Evolutionary conservation across 2,888 invertebrate genomes (phyloP).

Genomic region (Agrotis puta): DNA sequence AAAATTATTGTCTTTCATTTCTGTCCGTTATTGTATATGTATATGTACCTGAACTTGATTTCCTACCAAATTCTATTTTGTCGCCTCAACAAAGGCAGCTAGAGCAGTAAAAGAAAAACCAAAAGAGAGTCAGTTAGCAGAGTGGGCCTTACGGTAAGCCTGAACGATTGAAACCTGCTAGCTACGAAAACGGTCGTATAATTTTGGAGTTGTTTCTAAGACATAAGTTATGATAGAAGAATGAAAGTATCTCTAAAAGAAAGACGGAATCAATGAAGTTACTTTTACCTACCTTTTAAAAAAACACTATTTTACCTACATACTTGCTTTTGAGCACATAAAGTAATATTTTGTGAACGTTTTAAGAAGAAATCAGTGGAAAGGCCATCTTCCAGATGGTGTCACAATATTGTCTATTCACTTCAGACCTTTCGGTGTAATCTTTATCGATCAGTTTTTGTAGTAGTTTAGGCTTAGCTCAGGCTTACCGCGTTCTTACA

Average conservation of each 20-base stretch:
- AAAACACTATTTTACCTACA: background rate
- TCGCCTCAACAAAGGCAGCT: no score
- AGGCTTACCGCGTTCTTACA: constrained; percentile 14
- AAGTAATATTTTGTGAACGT: background rate
- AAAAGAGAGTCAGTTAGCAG: background rate
- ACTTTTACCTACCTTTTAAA: no score
- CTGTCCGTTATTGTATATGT: background rate
- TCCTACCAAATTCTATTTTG: background rate
- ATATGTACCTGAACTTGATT: background rate
- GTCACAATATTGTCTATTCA: background rate
- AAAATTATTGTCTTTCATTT: no score
- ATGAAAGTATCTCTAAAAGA: no score
- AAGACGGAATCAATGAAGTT: background rate
- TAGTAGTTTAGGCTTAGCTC: constrained; percentile 43
- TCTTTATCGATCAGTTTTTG: constrained; percentile 82
- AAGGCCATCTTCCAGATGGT: background rate
- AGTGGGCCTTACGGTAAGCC: background rate
- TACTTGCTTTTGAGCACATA: no score
- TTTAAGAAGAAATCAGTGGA: background rate
- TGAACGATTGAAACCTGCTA: no score
- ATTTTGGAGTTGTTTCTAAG: no score
- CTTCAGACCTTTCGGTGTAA: constrained; percentile 77
- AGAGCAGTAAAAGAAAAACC: background rate
- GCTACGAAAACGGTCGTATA: no score
- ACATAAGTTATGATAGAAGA: no score